phyloP scores from a whole-genome alignment of 2,797 vertebrate species.

The Rhadinocentrus ornatus region DNA sequence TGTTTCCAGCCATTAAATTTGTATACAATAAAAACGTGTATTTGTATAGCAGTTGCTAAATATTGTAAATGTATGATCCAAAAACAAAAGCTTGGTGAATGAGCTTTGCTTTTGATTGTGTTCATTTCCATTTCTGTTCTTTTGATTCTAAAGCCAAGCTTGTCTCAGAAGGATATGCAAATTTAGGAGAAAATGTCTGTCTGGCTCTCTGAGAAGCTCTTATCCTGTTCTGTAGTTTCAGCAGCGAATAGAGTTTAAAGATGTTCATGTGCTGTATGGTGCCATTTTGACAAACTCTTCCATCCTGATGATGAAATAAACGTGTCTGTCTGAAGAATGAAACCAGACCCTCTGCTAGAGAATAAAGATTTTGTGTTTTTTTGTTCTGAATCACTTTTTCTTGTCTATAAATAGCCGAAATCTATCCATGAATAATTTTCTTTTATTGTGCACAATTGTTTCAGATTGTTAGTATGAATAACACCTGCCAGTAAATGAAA shows the following conservation, averaged over 20 bases:
- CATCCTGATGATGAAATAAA: constrained; percentile 44
- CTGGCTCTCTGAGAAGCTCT: constrained; percentile 73
- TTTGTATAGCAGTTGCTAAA: constrained; percentile 48
- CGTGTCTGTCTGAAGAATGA: constrained; percentile 47
- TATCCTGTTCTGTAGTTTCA: constrained; percentile 63
- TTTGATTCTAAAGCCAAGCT: constrained; percentile 74
- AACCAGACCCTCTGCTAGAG: constrained; percentile 57
- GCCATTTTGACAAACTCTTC: constrained; percentile 65
- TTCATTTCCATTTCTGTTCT: constrained; percentile 76
- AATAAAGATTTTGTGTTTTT: constrained; percentile 56
- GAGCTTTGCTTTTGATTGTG: constrained; percentile 69
- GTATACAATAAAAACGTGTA: constrained; percentile 54
- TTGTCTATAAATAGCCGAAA: constrained; percentile 55
- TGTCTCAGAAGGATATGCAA: constrained; percentile 79
- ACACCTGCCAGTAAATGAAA: constrained; percentile 59
- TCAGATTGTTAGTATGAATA: constrained; percentile 45
- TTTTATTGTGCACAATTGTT: constrained; percentile 40
- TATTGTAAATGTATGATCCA: constrained; percentile 78
- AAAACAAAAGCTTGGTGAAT: constrained; percentile 73
- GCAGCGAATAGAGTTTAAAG: constrained; percentile 51
- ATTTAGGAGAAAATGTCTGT: constrained; percentile 76
- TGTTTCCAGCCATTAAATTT: constrained; percentile 66
- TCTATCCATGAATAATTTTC: constrained; percentile 38
- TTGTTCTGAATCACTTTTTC: constrained; percentile 50
- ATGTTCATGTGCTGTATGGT: constrained; percentile 62